Conservation (phyloP, 2,113 vertebrate genomes). For the Cisticola juncidis region DNA sequence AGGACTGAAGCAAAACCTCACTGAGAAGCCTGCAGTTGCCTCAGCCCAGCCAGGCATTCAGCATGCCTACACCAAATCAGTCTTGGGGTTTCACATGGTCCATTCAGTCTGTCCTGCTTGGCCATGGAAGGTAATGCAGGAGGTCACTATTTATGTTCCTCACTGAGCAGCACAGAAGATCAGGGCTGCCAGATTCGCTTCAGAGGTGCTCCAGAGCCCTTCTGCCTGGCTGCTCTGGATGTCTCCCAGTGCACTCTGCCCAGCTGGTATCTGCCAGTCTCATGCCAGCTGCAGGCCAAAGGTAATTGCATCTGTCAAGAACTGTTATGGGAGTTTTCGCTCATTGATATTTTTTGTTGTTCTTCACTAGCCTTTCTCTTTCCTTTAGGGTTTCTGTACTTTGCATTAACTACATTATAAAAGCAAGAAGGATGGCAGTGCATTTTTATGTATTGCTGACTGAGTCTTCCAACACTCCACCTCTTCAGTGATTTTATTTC, state of each 20-base stretch:
- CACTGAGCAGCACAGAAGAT: neutral
- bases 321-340: neutral
- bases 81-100: neutral
- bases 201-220: neutral
- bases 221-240: neutral
- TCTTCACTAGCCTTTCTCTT: neutral
- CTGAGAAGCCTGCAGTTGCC: neutral
- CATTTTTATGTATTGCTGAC: neutral
- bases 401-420: neutral
- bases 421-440: neutral
- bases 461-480: neutral
- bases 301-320: slow-evolving; percentile 47
- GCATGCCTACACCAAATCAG: neutral
- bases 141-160: neutral
- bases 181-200: neutral
- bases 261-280: slow-evolving; percentile 21
- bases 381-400: neutral
- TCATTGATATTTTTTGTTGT: neutral
- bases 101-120: neutral
- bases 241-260: neutral
- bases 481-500: neutral
- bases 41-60: neutral
- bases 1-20: neutral
- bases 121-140: neutral
- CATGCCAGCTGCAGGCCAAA: slow-evolving; percentile 10